phyloP scores from a whole-genome alignment of 2,113 vertebrate genomes.

The Mionectes macconnelli region DNA sequence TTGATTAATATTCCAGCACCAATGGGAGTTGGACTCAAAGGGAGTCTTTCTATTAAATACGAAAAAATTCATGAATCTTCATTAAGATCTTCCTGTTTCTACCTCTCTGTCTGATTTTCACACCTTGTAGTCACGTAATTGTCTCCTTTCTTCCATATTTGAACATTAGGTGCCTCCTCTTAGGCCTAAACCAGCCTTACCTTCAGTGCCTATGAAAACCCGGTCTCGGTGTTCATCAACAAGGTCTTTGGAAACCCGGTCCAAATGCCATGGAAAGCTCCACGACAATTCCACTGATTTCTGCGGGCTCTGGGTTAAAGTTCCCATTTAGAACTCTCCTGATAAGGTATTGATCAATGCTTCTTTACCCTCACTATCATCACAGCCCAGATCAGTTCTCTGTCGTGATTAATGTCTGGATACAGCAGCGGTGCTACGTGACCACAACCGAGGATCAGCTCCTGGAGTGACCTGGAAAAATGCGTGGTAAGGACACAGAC shows the following conservation, averaged over 20 bases:
- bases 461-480: not conserved
- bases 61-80: not conserved
- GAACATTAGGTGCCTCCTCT: not conserved
- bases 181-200: not conserved
- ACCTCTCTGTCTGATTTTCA: too few species aligned
- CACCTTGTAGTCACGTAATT: not conserved
- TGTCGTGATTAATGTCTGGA: not conserved
- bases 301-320: not conserved
- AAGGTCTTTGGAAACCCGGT: not conserved
- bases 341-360: not conserved
- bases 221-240: not conserved
- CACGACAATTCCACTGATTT: not conserved
- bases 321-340: not conserved
- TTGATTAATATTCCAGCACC: not conserved
- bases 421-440: constrained; percentile 5
- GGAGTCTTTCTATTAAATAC: not conserved
- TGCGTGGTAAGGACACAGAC: not conserved
- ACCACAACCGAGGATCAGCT: not conserved
- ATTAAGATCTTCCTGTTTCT: not conserved
- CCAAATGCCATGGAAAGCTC: not conserved
- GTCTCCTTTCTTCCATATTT: not conserved
- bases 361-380: not conserved
- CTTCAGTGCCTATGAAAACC: not conserved
- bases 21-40: not conserved
- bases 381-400: not conserved